Base-by-base conservation (phyloP, 1,140 invertebrate species). In the Pseudomyrmex gracilis region DNA sequence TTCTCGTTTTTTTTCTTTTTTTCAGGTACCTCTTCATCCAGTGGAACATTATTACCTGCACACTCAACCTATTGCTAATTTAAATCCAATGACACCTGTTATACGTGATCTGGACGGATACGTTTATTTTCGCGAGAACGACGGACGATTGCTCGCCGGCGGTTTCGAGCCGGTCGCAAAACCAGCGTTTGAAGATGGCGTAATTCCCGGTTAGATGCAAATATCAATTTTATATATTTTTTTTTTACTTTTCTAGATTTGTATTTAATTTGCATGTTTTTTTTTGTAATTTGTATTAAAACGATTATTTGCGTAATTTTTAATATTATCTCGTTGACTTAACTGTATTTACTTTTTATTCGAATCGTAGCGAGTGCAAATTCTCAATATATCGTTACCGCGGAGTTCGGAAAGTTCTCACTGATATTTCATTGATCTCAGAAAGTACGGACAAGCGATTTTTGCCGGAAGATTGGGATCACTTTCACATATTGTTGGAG, bases 21-120 rank as follows among this genome's bases (percentile, higher is more conserved):
- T 73, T 1, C 45, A 94, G 93, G 94, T 99, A 60, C 98, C 98
- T 10, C 94, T 98, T n/a, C 97, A 99, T 94, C 97, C 98, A 2
- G 98, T 98, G 84, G 98, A 99, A 93, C 98, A 99, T 95, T 98
- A 98, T 93, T 98, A 98, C 94, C 93, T 99, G 45, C 97, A 98
- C 87, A 99, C 98, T 1, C 97, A 98, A 93, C 96, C 96, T 49
- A 96, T 98, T 77, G 94, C 95, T 53, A 95, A 95, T 60, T 94
- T 97, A 77, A 95, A 97, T 94, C 95, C 97, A 8, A 95, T 96
- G 94, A 97, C 96, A 64, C 97, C 97, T 95, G 98, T 99, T 83
- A 95, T 99, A 10, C 94, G 98, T 51, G 98, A 99, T 95, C 97
- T 97, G 80, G 98, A 99, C 95, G 97, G 98, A 0, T 95, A 97